These are phyloP conservation scores for Sphenopsis melanotis DNA, from an alignment of 2,797 vertebrate species.

Conservation along the genomic window DNA sequence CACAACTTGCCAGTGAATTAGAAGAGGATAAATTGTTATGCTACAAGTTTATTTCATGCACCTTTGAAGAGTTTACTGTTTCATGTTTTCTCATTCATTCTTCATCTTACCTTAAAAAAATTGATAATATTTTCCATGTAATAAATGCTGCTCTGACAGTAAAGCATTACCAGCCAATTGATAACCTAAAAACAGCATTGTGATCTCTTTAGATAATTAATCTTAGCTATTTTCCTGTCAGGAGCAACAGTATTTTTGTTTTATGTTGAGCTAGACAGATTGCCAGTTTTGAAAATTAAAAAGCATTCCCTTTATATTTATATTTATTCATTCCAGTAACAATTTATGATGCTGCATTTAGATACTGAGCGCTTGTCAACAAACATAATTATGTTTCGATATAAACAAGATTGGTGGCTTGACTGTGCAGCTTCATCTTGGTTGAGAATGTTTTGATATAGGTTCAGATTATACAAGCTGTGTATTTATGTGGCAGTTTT, in stretches of 20 bases:
- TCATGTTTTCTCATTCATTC: conserved; percentile 20
- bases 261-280: conserved; percentile 85
- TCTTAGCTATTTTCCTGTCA: conserved; percentile 81
- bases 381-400: conserved; percentile 93
- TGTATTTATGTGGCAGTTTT: conserved; percentile 63
- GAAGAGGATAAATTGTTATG: background rate
- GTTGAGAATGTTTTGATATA: conserved; percentile 74
- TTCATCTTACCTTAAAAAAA: conserved; percentile 64
- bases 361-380: conserved; percentile 88
- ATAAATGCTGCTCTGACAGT: conserved; percentile 76
- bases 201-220: conserved; percentile 82
- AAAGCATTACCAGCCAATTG: conserved; percentile 77
- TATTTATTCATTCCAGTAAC: conserved; percentile 82
- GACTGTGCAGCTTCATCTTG: conserved; percentile 73
- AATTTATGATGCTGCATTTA: conserved; percentile 89
- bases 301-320: conserved; percentile 86
- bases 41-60: conserved; percentile 49
- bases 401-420: conserved; percentile 93
- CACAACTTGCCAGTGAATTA: conserved; percentile 16
- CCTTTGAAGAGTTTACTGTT: conserved; percentile 59
- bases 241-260: conserved; percentile 71
- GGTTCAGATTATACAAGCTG: conserved; percentile 69
- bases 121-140: conserved; percentile 65
- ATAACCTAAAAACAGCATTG: conserved; percentile 78
- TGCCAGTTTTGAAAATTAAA: conserved; percentile 93